Evolutionary conservation across 2,888 invertebrate species (phyloP).

Genomic region (Stegophylla sp.): DNA sequence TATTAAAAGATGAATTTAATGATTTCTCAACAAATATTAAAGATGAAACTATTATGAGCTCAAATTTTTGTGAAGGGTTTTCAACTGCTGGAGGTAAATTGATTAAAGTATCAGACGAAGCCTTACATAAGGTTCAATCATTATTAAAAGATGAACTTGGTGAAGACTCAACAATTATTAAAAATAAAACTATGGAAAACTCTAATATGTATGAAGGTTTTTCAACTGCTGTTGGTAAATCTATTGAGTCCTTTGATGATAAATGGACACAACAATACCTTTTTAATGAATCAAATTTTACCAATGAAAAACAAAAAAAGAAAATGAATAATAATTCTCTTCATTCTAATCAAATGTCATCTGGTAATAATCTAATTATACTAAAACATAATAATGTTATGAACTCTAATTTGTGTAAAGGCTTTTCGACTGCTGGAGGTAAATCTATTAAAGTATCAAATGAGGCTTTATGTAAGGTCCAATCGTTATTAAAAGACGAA

Average conservation of each 20-base stretch:
- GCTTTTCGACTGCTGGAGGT: slow-evolving; percentile 42
- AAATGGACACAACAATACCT: no score
- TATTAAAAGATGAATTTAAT: slow-evolving; percentile 12
- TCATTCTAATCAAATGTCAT: no score
- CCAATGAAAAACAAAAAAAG: no score
- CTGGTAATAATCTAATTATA: no score
- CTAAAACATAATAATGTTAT: no score
- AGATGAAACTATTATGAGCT: not conserved
- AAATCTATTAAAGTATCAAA: slow-evolving; percentile 33
- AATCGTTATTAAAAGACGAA: slow-evolving; percentile 26
- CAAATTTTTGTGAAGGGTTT: slow-evolving; percentile 10
- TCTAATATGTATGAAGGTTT: slow-evolving; percentile 12
- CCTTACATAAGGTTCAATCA: slow-evolving; percentile 15
- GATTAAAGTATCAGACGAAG: slow-evolving; percentile 18
- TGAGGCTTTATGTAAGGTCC: slow-evolving; percentile 7
- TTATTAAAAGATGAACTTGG: slow-evolving; percentile 12
- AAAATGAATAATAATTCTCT: no score
- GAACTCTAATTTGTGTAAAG: not conserved
- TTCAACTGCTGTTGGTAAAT: slow-evolving; percentile 45
- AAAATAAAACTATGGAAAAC: not conserved
- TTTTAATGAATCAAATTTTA: no score
- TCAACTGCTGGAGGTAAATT: slow-evolving; percentile 42
- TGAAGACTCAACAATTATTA: not conserved
- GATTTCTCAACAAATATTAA: not conserved
- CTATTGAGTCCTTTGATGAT: no score